Conservation (phyloP, 2,888 invertebrate genomes). For the Lordiphosa fenestrarum region DNA sequence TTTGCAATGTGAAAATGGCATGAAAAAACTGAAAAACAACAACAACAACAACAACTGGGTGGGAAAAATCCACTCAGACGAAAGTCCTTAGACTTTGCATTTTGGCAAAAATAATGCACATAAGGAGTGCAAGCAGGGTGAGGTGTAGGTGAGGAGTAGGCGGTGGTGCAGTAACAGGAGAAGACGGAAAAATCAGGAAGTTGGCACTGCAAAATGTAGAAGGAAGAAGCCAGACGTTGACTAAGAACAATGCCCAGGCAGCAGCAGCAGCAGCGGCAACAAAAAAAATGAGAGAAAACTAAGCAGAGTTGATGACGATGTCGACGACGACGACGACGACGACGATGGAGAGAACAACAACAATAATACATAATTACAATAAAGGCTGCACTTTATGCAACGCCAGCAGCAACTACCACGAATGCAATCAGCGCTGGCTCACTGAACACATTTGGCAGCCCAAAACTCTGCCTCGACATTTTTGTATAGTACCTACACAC, state of each 20-base stretch:
- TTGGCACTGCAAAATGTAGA: conserved; percentile 59
- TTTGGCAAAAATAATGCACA: conserved; percentile 70
- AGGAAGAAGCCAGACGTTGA: conserved; percentile 39
- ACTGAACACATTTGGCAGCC: conserved; percentile 11
- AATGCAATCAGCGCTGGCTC: conserved; percentile 49
- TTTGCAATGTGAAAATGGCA: conserved; percentile 65
- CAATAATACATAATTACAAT: conserved; percentile 54
- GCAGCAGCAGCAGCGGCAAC: conserved; percentile 25
- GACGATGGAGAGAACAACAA: conserved; percentile 25
- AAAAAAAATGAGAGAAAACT: conserved; percentile 39
- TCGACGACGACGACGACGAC: conserved; percentile 13
- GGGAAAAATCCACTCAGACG: conserved; percentile 77
- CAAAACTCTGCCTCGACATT: not conserved
- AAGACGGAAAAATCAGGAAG: conserved; percentile 62
- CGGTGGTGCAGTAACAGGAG: too few species aligned
- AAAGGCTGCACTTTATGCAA: conserved; percentile 50
- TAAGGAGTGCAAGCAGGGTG: conserved; percentile 5
- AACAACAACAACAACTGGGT: conserved; percentile 18
- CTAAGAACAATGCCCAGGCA: conserved; percentile 58
- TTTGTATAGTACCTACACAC: not conserved
- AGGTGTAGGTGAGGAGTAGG: not conserved
- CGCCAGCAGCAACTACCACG: conserved; percentile 25
- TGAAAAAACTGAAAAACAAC: conserved; percentile 46
- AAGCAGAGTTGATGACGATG: conserved; percentile 31
- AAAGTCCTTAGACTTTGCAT: conserved; percentile 78